These are phyloP conservation scores for Ctenicera cuprea DNA, from an alignment of 2,888 invertebrate species.

Conservation along the genomic window DNA sequence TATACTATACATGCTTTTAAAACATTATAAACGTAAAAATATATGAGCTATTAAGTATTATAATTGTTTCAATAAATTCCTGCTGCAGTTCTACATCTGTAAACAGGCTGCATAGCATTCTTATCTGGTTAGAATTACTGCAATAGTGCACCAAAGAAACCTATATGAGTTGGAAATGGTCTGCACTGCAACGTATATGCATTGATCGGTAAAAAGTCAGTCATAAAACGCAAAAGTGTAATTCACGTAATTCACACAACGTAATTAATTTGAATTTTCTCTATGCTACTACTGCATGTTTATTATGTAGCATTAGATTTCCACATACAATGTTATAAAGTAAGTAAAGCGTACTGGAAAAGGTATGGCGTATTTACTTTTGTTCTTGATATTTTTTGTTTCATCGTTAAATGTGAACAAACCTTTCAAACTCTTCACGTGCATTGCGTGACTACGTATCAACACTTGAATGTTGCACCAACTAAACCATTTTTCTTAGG, in stretches of 20 bases:
- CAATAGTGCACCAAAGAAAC: slow-evolving; percentile 34
- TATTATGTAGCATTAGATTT: not conserved
- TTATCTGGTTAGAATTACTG: slow-evolving; percentile 40
- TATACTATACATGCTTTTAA: slow-evolving; percentile 10
- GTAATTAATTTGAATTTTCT: not conserved
- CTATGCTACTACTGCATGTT: not conserved
- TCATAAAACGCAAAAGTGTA: slow-evolving; percentile 18
- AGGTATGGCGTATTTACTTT: not conserved
- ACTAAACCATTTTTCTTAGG: slow-evolving; percentile 18
- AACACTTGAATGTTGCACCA: slow-evolving; percentile 34
- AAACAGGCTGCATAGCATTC: slow-evolving; percentile 37
- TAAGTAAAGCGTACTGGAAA: not conserved
- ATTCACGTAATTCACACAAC: slow-evolving; percentile 25
- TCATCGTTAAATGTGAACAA: slow-evolving; percentile 6
- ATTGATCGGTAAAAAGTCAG: slow-evolving; percentile 27
- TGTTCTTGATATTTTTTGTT: not conserved
- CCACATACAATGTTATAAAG: not conserved
- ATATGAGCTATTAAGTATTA: slow-evolving; percentile 38
- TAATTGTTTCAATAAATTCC: slow-evolving; percentile 42
- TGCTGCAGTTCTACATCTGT: slow-evolving; percentile 37
- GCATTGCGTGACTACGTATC: slow-evolving; percentile 35
- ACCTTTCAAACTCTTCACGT: slow-evolving; percentile 10
- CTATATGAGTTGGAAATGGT: slow-evolving; percentile 16
- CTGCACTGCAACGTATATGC: slow-evolving; percentile 23
- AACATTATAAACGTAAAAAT: slow-evolving; percentile 26